Conservation (phyloP, 2,888 invertebrate genomes). For the Caenorhabditis virilis region DNA sequence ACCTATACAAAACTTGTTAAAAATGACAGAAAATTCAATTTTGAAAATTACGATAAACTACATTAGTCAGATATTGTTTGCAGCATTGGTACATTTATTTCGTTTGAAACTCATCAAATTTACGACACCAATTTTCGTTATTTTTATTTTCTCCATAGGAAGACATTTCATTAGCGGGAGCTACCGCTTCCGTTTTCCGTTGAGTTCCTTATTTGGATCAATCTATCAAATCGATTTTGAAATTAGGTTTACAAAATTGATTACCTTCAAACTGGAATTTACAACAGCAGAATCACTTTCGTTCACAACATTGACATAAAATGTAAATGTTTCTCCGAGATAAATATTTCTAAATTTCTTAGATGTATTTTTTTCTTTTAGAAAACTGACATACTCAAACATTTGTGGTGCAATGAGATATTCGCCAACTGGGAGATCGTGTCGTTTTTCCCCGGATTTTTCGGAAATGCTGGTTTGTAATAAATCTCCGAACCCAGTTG, state of each 20-base stretch:
- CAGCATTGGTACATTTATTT: too few relatives aligned
- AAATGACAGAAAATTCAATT: too few relatives aligned
- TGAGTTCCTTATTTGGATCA: too few relatives aligned
- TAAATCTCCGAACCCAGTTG: constrained; percentile 37
- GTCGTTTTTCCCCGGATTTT: constrained; percentile 40
- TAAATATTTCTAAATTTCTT: constrained; percentile 82
- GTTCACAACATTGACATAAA: constrained; percentile 95
- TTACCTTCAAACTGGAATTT: constrained; percentile 83
- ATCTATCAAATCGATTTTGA: constrained; percentile 2
- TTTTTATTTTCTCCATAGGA: too few relatives aligned
- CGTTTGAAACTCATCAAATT: too few relatives aligned
- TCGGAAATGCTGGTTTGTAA: constrained; percentile 14
- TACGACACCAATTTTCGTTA: too few relatives aligned
- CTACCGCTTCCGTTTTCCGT: too few relatives aligned
- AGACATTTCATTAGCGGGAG: too few relatives aligned
- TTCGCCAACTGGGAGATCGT: constrained; percentile 78
- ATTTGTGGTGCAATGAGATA: constrained; percentile 91
- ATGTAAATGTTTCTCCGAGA: constrained; percentile 95
- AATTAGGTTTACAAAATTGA: background rate
- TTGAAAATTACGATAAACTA: too few relatives aligned
- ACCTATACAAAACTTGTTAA: too few relatives aligned
- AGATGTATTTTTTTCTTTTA: background rate
- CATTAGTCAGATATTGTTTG: too few relatives aligned
- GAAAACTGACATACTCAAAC: constrained; percentile 78
- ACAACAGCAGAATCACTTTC: constrained; percentile 84